Conservation (phyloP, 2,113 vertebrate species). For the Phylloscopus whistleri region DNA sequence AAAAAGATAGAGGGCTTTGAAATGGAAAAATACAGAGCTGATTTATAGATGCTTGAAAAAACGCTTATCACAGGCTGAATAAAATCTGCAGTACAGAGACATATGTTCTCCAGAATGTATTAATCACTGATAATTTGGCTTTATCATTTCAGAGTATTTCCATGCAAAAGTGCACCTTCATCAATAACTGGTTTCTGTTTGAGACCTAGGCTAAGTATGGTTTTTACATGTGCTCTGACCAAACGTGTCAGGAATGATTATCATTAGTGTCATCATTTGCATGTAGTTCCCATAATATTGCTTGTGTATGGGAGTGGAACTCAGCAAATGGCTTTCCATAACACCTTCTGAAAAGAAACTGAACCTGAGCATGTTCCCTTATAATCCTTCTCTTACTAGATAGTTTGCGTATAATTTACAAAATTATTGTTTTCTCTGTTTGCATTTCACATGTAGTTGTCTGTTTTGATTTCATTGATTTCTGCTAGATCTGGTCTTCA, state of each 20-base stretch:
- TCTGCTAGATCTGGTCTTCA: not conserved
- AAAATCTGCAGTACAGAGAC: not conserved
- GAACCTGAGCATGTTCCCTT: not conserved
- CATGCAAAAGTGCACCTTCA: not conserved
- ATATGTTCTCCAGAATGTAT: not conserved
- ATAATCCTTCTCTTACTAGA: not conserved
- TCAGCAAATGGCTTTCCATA: not conserved
- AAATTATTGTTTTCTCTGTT: not conserved
- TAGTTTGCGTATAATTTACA: not conserved
- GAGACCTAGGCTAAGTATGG: not conserved
- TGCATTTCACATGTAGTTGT: not conserved
- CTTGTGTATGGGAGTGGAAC: not conserved
- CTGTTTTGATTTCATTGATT: not conserved
- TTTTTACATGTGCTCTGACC: not conserved
- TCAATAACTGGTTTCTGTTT: not conserved
- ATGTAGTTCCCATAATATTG: not conserved
- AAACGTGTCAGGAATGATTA: fast-evolving
- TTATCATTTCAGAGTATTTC: not conserved
- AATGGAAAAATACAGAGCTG: conserved; percentile 19
- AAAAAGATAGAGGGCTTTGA: not conserved
- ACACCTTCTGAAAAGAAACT: not conserved
- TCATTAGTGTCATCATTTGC: not conserved
- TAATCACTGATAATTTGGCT: not conserved
- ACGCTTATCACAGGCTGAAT: not conserved
- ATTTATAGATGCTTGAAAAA: conserved; percentile 3